Percentiles rank a stretch among this genome's conserved stretches.
These are phyloP conservation scores for Strigamia crassipes DNA, from an alignment of 2,888 invertebrate species.

Conservation along the genomic window DNA sequence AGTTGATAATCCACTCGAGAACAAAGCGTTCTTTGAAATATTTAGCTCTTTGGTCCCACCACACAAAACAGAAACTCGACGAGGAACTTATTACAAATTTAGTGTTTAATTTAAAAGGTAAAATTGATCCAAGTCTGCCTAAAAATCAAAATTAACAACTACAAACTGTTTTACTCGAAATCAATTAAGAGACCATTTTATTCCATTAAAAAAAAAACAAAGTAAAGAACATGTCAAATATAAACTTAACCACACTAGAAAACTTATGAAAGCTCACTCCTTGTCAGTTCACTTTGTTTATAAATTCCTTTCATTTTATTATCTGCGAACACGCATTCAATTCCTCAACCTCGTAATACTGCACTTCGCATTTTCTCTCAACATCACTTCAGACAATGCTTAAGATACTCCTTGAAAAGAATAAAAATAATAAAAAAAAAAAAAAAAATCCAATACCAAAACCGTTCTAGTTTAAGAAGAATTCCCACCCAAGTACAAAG, in stretches of 20 bases:
- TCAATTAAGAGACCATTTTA: too few species aligned
- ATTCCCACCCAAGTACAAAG: not conserved
- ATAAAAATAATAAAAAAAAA: not conserved
- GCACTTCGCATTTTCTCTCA: constrained; percentile 5
- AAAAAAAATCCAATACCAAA: not conserved
- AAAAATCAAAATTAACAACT: not conserved
- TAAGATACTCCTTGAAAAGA: not conserved
- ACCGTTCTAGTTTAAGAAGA: not conserved
- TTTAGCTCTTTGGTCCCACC: not conserved
- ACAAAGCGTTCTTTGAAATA: not conserved
- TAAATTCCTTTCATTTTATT: constrained; percentile 27
- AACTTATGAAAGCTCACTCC: not conserved
- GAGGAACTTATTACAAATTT: too few species aligned
- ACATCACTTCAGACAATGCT: constrained; percentile 12
- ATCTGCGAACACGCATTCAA: not conserved
- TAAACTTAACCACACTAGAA: not conserved
- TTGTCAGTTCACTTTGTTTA: not conserved
- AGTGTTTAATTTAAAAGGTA: too few species aligned
- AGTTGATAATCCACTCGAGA: not conserved
- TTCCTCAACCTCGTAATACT: not conserved
- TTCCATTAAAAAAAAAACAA: too few species aligned
- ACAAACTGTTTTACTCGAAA: not conserved
- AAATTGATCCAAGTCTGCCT: not conserved
- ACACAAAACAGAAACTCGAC: too few species aligned
- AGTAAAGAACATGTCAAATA: not conserved